Base-by-base conservation (phyloP, 2,888 invertebrate species). In the Rotaria macrura region DNA sequence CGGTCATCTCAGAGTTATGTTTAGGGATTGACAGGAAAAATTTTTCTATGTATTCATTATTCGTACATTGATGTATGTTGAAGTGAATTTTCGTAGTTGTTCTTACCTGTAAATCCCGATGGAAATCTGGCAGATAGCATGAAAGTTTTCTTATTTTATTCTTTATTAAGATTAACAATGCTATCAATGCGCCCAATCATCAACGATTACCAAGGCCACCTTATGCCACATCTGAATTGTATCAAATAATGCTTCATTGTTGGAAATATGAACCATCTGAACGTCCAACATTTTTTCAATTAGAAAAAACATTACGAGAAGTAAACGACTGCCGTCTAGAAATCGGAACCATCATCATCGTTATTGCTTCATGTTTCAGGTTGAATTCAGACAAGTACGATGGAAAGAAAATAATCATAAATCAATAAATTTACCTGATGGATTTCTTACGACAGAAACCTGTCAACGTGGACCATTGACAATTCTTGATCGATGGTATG, bases 401-500 rank as follows among this genome's bases (percentile, higher is more conserved):
- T 79, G 79, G 79, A 79, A 79, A 49, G 49, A 49, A 79, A 43
- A 79, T 23, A 40, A 79, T 43, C 14, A 79, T 25, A 43, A 6
- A n/a, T 43, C 79, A 43, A 43, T 10, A 43, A 79, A 10, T 43
- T 34, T 79, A 79, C 79, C 79, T n/a, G 43, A 79, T 79, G 43
- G 43, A n/a, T 79, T 79, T 43, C 43, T 79, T n/a, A n/a, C 79
- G 9, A 43, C n/a, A 14, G 38, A 79, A 43, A 43, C 23, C 25
- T 43, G 79, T 43, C 23, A 9, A n/a, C 10, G n/a, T 25, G 79
- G 43, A n/a, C 79, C 79, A 79, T 43, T 79, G n/a, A 79, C 43
- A 79, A 43, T 79, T n/a, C 40, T 79, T 14, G 79, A 79, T 79
- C 79, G 79, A 79, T 79, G 79, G 79, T 79, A 79, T 40, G 79